phyloP scores from a whole-genome alignment of 2,113 vertebrate genomes.

The Drymodes brunneopygia region DNA sequence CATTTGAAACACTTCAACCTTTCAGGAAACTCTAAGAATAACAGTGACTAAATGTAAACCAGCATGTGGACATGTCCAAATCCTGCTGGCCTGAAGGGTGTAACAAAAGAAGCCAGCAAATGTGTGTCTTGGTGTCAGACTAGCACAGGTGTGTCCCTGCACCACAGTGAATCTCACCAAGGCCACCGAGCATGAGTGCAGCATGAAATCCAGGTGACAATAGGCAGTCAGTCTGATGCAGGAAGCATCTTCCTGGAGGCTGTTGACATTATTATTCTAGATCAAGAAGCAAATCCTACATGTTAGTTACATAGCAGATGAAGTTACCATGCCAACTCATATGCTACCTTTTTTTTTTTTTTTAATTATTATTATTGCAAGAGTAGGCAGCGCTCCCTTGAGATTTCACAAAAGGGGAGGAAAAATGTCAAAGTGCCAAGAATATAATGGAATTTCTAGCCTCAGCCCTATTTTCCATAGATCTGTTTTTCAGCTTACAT shows the following conservation, averaged over 20 bases:
- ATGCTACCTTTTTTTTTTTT: conserved; percentile 42
- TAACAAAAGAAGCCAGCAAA: not conserved
- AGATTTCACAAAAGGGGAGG: conserved; percentile 57
- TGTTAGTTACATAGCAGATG: conserved; percentile 61
- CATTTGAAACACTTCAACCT: not conserved
- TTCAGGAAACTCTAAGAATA: not conserved
- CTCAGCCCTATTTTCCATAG: conserved; percentile 33
- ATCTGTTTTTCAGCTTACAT: conserved; percentile 35
- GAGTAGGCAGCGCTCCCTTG: conserved; percentile 45
- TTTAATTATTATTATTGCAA: conserved; percentile 49
- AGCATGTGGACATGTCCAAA: not conserved
- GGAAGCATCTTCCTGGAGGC: conserved; percentile 28
- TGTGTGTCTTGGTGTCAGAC: not conserved
- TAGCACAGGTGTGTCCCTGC: not conserved
- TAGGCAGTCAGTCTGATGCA: not conserved
- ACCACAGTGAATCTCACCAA: not conserved
- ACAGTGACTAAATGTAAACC: not conserved
- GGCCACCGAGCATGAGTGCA: not conserved
- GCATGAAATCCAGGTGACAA: not conserved
- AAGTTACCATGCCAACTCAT: conserved; percentile 72
- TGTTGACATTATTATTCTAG: conserved; percentile 61
- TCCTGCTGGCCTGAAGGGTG: not conserved
- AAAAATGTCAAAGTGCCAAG: conserved; percentile 56
- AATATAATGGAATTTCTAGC: conserved; percentile 52
- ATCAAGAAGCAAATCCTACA: conserved; percentile 54